Conservation (phyloP, 2,888 invertebrate genomes). For the Uropetala carovei region DNA sequence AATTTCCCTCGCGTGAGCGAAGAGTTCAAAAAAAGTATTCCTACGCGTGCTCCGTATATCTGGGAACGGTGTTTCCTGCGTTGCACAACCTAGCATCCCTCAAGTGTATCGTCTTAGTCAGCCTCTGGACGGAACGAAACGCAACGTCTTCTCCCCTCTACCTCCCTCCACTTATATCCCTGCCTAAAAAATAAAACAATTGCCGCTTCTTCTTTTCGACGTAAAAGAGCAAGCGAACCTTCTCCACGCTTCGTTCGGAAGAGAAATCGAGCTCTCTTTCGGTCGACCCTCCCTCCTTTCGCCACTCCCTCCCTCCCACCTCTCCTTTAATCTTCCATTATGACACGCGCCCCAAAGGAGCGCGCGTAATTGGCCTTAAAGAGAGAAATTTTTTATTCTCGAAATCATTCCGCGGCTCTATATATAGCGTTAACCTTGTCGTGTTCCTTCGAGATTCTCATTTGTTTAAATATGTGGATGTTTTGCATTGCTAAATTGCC, state of each 20-base stretch:
- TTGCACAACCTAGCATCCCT: neutral
- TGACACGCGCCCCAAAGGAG: too few relatives aligned
- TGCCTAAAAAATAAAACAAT: neutral
- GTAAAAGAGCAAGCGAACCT: neutral
- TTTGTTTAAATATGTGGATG: too few relatives aligned
- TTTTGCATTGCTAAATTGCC: too few relatives aligned
- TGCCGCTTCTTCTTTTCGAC: too few relatives aligned
- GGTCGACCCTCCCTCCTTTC: neutral
- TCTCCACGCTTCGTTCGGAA: slow-evolving; percentile 30
- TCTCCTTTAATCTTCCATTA: neutral
- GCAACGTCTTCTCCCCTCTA: too few relatives aligned
- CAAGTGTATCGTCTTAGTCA: slow-evolving; percentile 6
- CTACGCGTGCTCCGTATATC: neutral
- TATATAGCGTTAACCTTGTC: too few relatives aligned
- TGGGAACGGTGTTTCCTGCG: neutral
- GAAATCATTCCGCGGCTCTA: too few relatives aligned
- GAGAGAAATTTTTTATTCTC: too few relatives aligned
- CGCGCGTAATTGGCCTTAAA: too few relatives aligned
- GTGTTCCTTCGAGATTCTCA: too few relatives aligned
- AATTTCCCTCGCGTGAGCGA: too few relatives aligned
- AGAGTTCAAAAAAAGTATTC: neutral
- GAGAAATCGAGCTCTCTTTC: slow-evolving; percentile 35
- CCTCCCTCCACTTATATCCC: neutral
- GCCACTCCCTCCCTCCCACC: neutral
- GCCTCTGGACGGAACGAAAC: neutral